Percentiles rank a stretch among this genome's conserved stretches.
Conservation (phyloP, 2,888 invertebrate genomes). For the Hemistola chrysoprasaria region DNA sequence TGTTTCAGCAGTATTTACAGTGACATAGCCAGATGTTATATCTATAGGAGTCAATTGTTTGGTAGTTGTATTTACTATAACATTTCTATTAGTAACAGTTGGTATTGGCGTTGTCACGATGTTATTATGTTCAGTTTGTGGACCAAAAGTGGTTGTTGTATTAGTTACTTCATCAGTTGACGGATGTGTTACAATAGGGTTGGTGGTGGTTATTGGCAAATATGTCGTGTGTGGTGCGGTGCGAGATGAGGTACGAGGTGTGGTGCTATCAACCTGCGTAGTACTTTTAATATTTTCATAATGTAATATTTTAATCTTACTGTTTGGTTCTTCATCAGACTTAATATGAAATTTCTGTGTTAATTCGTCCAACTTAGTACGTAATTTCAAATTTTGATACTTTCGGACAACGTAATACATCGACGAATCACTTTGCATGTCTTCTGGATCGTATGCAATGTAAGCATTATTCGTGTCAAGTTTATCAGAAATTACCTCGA, state of each 20-base stretch:
- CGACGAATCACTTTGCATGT: slow-evolving; percentile 72
- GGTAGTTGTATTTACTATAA: slow-evolving; percentile 38
- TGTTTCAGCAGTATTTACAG: slow-evolving; percentile 53
- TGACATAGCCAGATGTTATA: slow-evolving; percentile 33
- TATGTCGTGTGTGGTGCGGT: slow-evolving; percentile 29
- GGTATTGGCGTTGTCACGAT: slow-evolving; percentile 44
- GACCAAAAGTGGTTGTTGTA: slow-evolving; percentile 41
- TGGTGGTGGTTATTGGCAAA: slow-evolving; percentile 29
- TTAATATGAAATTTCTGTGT: slow-evolving; percentile 66
- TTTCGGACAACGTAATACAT: slow-evolving; percentile 70
- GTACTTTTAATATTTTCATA: slow-evolving; percentile 51
- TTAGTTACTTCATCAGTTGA: slow-evolving; percentile 34
- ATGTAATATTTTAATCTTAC: slow-evolving; percentile 53
- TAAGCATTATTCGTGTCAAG: slow-evolving; percentile 28
- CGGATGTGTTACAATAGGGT: slow-evolving; percentile 38
- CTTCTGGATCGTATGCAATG: slow-evolving; percentile 65
- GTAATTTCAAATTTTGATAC: slow-evolving; percentile 62
- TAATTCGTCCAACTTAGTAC: slow-evolving; percentile 59
- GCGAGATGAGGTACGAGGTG: no score
- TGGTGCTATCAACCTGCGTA: slow-evolving; percentile 24
- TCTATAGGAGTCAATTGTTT: slow-evolving; percentile 29
- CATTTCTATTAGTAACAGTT: slow-evolving; percentile 49
- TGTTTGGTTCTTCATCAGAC: slow-evolving; percentile 56
- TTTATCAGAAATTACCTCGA: slow-evolving; percentile 36
- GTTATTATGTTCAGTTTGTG: slow-evolving; percentile 57